Evolutionary conservation across 2,888 invertebrate genomes (phyloP).

Genomic region (Alloscopus bannaensis): DNA sequence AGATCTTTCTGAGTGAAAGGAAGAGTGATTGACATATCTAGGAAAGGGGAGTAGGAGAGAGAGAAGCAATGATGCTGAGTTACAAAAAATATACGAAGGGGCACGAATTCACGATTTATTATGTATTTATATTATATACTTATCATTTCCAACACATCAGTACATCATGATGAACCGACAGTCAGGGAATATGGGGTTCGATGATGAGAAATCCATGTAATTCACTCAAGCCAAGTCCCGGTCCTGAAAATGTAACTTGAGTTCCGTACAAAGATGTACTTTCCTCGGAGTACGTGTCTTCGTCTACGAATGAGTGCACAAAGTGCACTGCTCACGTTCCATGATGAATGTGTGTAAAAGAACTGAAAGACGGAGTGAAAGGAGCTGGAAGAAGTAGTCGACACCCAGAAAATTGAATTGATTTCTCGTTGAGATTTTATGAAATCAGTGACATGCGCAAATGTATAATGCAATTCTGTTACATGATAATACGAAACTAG

Average conservation of each 20-base stretch:
- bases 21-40: conserved; percentile 61
- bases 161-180: conserved; percentile 39
- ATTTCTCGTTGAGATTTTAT: background rate
- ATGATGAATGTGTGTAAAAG: conserved; percentile 12
- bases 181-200: conserved; percentile 32
- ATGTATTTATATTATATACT: conserved; percentile 42
- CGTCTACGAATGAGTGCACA: conserved; percentile 13
- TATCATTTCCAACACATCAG: conserved; percentile 47
- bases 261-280: too few species aligned
- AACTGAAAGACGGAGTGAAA: conserved; percentile 1
- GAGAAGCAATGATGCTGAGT: conserved; percentile 28
- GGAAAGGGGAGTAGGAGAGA: conserved; percentile 49
- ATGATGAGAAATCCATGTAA: conserved; percentile 40
- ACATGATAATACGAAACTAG: too few species aligned
- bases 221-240: conserved; percentile 3
- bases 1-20: conserved; percentile 19
- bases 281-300: background rate
- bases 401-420: conserved; percentile 23
- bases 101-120: conserved; percentile 28
- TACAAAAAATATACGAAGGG: conserved; percentile 7
- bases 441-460: conserved; percentile 6
- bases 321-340: conserved; percentile 14
- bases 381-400: conserved; percentile 13
- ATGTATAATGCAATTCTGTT: too few species aligned
- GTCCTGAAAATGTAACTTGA: too few species aligned